phyloP scores from a whole-genome alignment of 2,113 vertebrate genomes.

The Sula dactylatra region DNA sequence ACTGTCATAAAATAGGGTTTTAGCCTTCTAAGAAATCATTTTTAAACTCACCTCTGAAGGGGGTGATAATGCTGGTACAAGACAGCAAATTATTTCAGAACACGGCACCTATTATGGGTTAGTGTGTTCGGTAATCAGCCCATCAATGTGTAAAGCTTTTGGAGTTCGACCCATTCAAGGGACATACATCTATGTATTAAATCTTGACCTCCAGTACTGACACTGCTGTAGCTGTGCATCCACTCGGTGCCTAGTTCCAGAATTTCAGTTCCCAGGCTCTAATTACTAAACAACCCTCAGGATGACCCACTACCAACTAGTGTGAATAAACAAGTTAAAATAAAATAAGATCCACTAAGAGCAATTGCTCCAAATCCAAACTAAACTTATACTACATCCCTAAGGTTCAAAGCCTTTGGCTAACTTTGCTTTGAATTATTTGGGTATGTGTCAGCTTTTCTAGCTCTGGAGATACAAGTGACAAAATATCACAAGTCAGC shows the following conservation, averaged over 20 bases:
- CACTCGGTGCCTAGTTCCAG: not conserved
- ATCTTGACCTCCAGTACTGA: not conserved
- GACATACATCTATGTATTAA: not conserved
- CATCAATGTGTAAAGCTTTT: not conserved
- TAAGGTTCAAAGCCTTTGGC: not conserved
- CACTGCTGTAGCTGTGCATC: not conserved
- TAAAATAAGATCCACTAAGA: not conserved
- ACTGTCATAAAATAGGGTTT: slow-evolving; percentile 13
- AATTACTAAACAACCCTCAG: not conserved
- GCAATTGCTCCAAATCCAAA: not conserved
- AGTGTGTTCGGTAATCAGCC: not conserved
- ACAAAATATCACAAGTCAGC: slow-evolving; percentile 1
- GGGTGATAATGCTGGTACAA: not conserved
- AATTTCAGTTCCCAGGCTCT: not conserved
- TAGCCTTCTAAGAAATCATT: slow-evolving; percentile 18
- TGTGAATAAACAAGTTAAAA: not conserved
- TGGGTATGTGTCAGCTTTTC: not conserved
- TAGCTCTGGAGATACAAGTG: not conserved
- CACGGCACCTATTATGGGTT: not conserved
- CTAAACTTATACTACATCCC: not conserved
- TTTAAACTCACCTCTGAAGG: not conserved
- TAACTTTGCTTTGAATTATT: slow-evolving; percentile 8
- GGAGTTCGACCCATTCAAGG: fast-evolving
- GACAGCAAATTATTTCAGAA: not conserved
- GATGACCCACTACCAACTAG: not conserved